Conservation (phyloP, 92 coral and sea anemone species). For the Zoanthus gigantus region DNA sequence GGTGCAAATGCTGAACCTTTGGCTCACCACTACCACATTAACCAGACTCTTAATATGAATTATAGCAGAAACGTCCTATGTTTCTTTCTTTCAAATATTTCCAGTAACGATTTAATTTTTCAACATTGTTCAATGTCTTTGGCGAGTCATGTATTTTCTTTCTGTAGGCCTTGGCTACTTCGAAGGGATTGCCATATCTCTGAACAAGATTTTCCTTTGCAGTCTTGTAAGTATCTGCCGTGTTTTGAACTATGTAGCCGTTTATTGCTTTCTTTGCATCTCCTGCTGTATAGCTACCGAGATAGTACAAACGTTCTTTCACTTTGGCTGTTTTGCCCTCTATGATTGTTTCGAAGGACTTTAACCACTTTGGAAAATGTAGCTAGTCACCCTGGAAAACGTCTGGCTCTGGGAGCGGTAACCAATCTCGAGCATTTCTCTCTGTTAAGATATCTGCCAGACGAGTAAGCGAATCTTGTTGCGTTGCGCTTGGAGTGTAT, state of each 20-base stretch:
- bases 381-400: slow-evolving; percentile 58
- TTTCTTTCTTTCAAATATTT: too few relatives aligned
- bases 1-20: slow-evolving; percentile 8
- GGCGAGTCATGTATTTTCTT: slow-evolving; percentile 71
- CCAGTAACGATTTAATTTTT: too few relatives aligned
- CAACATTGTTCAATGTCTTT: slow-evolving; percentile 57
- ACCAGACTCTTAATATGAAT: background rate
- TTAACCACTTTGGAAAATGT: slow-evolving; percentile 63
- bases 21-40: slow-evolving; percentile 28
- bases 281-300: slow-evolving; percentile 62
- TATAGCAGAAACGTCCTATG: too few relatives aligned
- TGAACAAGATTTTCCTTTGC: slow-evolving; percentile 57
- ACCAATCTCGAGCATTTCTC: slow-evolving; percentile 27
- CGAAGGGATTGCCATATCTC: slow-evolving; percentile 69
- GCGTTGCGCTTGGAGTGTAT: slow-evolving; percentile 14
- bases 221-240: slow-evolving; percentile 60
- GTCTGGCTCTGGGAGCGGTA: slow-evolving; percentile 69
- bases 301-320: slow-evolving; percentile 52
- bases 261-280: slow-evolving; percentile 73
- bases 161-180: slow-evolving; percentile 69
- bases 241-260: slow-evolving; percentile 54
- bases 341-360: slow-evolving; percentile 64
- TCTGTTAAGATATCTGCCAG: slow-evolving; percentile 61
- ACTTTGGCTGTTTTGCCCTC: slow-evolving; percentile 47
- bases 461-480: slow-evolving; percentile 39